Evolutionary conservation across 2,888 invertebrate species (phyloP).

Genomic region (Phyllotreta cruciferae): DNA sequence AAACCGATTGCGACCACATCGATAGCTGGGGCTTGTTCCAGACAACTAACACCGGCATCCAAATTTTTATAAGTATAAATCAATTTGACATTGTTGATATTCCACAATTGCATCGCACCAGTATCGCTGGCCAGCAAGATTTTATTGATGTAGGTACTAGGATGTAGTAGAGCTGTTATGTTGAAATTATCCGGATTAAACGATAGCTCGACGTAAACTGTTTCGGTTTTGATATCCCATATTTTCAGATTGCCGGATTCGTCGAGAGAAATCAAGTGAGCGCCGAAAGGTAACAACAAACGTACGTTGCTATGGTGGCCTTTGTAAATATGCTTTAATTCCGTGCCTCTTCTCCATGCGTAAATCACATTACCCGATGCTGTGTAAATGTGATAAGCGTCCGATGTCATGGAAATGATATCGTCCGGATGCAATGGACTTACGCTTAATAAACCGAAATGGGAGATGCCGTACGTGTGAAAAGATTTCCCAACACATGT

Average conservation of each 20-base stretch:
- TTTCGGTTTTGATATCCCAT: constrained; percentile 83
- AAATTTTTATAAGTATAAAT: constrained; percentile 86
- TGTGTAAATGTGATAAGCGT: constrained; percentile 80
- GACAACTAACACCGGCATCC: constrained; percentile 72
- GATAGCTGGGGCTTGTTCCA: constrained; percentile 89
- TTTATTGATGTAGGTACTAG: constrained; percentile 94
- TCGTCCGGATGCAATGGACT: constrained; percentile 82
- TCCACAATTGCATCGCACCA: constrained; percentile 89
- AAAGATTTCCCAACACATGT: constrained; percentile 92
- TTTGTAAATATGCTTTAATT: constrained; percentile 79
- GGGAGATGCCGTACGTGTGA: constrained; percentile 88
- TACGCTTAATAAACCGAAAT: constrained; percentile 82
- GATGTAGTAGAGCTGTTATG: constrained; percentile 87
- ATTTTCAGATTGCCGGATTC: constrained; percentile 77
- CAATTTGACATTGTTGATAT: constrained; percentile 78
- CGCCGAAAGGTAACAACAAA: constrained; percentile 82
- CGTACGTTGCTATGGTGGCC: constrained; percentile 79
- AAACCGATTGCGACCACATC: constrained; percentile 92
- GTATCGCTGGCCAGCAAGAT: constrained; percentile 86
- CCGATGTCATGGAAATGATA: constrained; percentile 80
- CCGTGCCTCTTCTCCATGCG: constrained; percentile 88
- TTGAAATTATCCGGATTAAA: constrained; percentile 75
- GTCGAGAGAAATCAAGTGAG: constrained; percentile 87
- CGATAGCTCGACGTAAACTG: constrained; percentile 70
- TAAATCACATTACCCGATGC: constrained; percentile 78